Base-by-base conservation (phyloP, 1,140 invertebrate species). In the Thalassaphorura encarpata region DNA sequence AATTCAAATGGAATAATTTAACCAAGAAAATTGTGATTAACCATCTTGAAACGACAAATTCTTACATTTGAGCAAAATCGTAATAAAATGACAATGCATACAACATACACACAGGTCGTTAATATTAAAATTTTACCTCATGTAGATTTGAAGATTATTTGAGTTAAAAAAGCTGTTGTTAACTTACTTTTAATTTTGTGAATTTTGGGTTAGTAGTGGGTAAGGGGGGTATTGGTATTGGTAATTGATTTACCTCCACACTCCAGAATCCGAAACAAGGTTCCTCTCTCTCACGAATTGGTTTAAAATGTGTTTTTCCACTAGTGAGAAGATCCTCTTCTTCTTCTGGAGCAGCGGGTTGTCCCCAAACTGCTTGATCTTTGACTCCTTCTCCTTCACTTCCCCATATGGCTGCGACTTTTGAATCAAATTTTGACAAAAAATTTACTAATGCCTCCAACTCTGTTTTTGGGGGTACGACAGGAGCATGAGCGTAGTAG, bases 321-420 rank as follows among this genome's bases (percentile, higher is more conserved):
- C 62, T 64, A 21, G 50, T 63, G 4, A 63, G 52, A 18, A 63
- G 49, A 53, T 63, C 60, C 27, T 61, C 62, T 48, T 56, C 54
- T 16, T 29, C 45, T 23, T 42, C 27, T 11, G 33, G 8, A 27
- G 52, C 13, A 8, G 23, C 11, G 13, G 24, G 26, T 21, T 53
- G 50, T 26, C 42, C 33, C 33, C 52, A 31, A 31, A 54, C 28
- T 19, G 19, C 24, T 48, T 27, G 13, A 13, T 27, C 13, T 48
- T 27, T 19, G 46, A 13, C 36, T 41, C 23, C 13, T 15, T 39
- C 21, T 16, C 28, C 48, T 26, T 50, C 48, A 26, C 36, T 23
- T 24, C 56, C 60, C 63, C 63, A 65, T 54, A 65, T 65, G 0
- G 63, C 63, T 23, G 59, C 63, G 26, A 65, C 63, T 23, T 54